Conservation (phyloP, 2,113 vertebrate species). For the Syrrhaptes paradoxus region DNA sequence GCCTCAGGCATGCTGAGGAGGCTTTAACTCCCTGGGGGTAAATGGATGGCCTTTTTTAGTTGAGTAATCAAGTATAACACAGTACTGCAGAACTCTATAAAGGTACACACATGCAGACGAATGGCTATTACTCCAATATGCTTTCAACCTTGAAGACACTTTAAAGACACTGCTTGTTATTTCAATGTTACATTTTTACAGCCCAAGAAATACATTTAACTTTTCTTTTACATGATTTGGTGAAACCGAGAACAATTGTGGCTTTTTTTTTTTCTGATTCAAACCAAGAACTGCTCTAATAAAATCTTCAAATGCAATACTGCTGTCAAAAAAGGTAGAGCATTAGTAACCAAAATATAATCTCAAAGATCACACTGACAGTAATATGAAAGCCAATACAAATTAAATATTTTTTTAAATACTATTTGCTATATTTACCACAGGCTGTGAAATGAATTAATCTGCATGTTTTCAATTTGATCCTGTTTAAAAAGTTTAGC, state of each 20-base stretch:
- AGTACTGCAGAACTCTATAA: background rate
- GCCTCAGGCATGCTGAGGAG: background rate
- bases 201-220: background rate
- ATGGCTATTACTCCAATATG: slow-evolving; percentile 55
- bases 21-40: background rate
- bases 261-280: background rate
- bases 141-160: slow-evolving; percentile 62
- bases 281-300: background rate
- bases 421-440: background rate
- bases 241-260: background rate
- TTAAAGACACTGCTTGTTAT: slow-evolving; percentile 27
- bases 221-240: background rate
- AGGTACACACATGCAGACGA: slow-evolving; percentile 14
- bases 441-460: background rate
- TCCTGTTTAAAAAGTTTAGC: background rate
- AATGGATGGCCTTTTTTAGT: slow-evolving; percentile 51
- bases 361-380: background rate
- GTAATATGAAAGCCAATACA: background rate
- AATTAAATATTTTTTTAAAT: background rate
- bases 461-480: background rate
- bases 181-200: background rate
- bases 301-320: background rate
- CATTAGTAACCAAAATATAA: background rate
- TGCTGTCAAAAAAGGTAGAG: background rate
- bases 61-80: slow-evolving; percentile 63